A percentile compares a stretch with the other conserved stretches of the same genome.
These are phyloP conservation scores for Siniperca undulata DNA, from an alignment of 2,797 vertebrate genomes.

Conservation along the genomic window DNA sequence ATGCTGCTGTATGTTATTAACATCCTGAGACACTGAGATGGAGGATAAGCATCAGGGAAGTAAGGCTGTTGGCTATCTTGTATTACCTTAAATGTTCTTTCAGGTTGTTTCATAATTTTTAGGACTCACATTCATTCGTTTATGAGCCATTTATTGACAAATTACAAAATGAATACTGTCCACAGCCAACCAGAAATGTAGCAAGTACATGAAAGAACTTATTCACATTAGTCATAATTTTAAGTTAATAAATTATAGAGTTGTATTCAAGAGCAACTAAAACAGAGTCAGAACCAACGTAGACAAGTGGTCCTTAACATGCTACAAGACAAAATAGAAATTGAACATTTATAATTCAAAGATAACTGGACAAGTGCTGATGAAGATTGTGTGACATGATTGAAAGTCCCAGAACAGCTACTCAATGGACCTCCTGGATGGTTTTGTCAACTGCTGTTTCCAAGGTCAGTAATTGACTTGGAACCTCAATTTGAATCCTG, in stretches of 20 bases:
- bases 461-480: no score
- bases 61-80: neutral
- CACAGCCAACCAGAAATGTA: no score
- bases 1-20: constrained; percentile 11
- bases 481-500: no score
- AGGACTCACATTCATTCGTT: neutral
- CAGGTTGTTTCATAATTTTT: neutral
- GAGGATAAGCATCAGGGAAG: neutral
- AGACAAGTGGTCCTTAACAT: neutral
- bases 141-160: neutral
- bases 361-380: neutral
- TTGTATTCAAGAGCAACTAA: neutral
- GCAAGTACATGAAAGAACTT: no score
- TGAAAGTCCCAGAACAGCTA: neutral
- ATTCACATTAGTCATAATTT: neutral
- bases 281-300: neutral
- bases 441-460: neutral
- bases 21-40: neutral
- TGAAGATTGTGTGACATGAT: neutral
- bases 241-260: neutral
- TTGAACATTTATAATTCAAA: neutral
- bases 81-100: neutral
- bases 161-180: no score
- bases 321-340: neutral
- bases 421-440: neutral